Evolutionary conservation across 2,888 invertebrate species (phyloP).

Genomic region (Proisotoma minuta): DNA sequence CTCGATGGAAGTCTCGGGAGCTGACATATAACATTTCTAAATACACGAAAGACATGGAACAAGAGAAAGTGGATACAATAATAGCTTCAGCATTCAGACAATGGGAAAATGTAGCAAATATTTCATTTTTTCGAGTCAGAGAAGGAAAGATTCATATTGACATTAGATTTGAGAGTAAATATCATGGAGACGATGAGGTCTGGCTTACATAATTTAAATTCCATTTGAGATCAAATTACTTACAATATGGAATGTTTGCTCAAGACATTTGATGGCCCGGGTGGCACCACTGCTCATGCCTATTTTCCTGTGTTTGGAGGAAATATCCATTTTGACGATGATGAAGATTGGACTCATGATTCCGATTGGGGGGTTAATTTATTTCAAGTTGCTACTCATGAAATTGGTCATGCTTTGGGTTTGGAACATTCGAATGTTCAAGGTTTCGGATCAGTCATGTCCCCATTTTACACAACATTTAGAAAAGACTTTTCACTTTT

Average conservation of each 20-base stretch:
- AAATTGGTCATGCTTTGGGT: conserved; percentile 21
- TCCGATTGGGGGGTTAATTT: conserved; percentile 81
- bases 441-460: conserved; percentile 20
- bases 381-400: conserved; percentile 71
- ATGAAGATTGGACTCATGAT: conserved; percentile 82
- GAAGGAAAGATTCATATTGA: conserved; percentile 67
- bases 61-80: conserved; percentile 64
- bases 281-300: conserved; percentile 21
- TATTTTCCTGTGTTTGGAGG: conserved; percentile 96
- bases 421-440: conserved; percentile 25
- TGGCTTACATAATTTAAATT: too few species aligned
- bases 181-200: conserved; percentile 72
- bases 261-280: conserved; percentile 77
- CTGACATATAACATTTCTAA: conserved; percentile 85
- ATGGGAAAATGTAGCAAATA: conserved; percentile 80
- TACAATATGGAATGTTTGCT: too few species aligned
- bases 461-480: conserved; percentile 26
- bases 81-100: conserved; percentile 77
- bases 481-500: conserved; percentile 17
- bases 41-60: conserved; percentile 70
- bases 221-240: conserved; percentile 5
- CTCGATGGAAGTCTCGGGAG: conserved; percentile 87
- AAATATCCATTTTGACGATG: conserved; percentile 95
- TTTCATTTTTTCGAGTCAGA: conserved; percentile 60
- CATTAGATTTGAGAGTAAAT: conserved; percentile 72